Conservation (phyloP, 37 sponge, comb jelly and placozoan genomes). For the Hexactinellida sp. region DNA sequence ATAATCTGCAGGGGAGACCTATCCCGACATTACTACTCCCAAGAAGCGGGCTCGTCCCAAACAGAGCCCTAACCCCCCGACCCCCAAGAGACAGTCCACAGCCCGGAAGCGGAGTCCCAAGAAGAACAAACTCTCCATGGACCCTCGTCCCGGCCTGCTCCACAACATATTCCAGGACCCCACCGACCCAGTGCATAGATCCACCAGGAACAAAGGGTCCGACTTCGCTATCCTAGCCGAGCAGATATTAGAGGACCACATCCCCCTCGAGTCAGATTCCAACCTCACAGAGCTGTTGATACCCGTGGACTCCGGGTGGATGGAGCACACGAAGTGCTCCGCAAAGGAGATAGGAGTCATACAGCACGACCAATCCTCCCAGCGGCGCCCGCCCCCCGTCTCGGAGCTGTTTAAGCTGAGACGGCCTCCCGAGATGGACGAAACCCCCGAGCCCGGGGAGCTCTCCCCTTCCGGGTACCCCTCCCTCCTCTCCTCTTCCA, state of each 20-base stretch:
- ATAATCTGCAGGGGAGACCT: neutral
- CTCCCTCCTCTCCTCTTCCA: neutral
- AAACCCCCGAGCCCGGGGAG: neutral
- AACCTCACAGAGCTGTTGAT: conserved; percentile 7
- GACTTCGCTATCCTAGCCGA: neutral
- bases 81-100: neutral
- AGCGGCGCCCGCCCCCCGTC: neutral
- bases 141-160: neutral
- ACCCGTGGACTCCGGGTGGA: neutral
- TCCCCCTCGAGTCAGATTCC: neutral
- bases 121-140: neutral
- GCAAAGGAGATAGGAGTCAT: neutral
- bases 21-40: neutral
- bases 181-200: neutral
- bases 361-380: neutral
- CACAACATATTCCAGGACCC: conserved; percentile 4
- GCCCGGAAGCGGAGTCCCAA: neutral
- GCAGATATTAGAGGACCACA: neutral
- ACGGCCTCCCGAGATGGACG: conserved; percentile 5
- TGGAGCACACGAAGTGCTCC: neutral
- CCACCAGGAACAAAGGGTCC: neutral
- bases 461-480: neutral
- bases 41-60: neutral
- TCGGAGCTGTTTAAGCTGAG: neutral
- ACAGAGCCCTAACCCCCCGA: neutral